Conservation (phyloP, 2,113 vertebrate genomes). For the Dromas ardeola region DNA sequence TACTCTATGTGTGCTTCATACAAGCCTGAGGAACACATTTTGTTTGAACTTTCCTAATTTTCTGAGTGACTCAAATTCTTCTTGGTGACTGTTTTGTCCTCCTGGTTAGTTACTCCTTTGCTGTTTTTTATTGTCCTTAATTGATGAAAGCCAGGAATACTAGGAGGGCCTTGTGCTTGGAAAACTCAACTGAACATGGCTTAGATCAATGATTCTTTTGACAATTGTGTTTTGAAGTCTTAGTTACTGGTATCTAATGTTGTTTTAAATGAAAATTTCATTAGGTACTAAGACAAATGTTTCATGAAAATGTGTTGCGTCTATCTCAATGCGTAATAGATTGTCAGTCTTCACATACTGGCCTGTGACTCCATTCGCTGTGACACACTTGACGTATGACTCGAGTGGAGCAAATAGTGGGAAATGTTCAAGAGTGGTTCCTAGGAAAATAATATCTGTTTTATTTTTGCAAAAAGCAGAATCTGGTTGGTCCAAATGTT, state of each 20-base stretch:
- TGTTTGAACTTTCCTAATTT: background rate
- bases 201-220: background rate
- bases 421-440: background rate
- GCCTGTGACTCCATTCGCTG: background rate
- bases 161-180: background rate
- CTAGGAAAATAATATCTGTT: fast-evolving
- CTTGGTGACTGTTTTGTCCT: background rate
- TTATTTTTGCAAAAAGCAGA: background rate
- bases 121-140: background rate
- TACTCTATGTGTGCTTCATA: background rate
- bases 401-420: background rate
- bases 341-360: background rate
- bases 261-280: background rate
- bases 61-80: fast-evolving
- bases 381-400: background rate
- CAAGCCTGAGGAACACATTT: background rate
- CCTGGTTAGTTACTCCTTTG: background rate
- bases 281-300: background rate
- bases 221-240: background rate
- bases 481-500: background rate
- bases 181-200: background rate
- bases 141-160: background rate
- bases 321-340: background rate
- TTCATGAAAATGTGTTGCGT: background rate
- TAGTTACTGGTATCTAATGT: background rate